Percentiles rank a stretch among this genome's conserved stretches.
Evolutionary conservation across 2,888 invertebrate genomes (phyloP).

Genomic region (Pteria penguin): DNA sequence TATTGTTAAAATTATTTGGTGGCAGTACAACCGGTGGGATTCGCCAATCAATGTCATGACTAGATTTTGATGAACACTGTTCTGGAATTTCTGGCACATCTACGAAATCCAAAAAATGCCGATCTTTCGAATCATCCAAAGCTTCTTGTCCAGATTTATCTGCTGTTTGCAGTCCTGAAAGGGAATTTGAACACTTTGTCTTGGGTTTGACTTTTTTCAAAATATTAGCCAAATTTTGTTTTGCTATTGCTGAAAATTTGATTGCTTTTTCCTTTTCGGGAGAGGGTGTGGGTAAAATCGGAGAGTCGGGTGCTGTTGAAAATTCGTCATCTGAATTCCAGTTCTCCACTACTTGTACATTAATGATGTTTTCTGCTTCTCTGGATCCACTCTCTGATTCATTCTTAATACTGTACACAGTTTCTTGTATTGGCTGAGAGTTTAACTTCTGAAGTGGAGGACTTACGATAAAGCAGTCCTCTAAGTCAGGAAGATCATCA

Average conservation of each 20-base stretch:
- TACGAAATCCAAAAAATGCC: no score
- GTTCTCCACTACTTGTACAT: background rate
- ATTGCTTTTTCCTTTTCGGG: no score
- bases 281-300: no score
- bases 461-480: background rate
- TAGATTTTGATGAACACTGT: background rate
- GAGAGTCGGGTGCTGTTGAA: no score
- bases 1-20: background rate
- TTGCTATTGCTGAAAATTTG: background rate
- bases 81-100: background rate
- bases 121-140: background rate
- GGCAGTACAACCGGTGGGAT: background rate
- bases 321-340: no score
- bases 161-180: background rate
- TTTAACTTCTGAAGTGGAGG: background rate
- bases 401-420: background rate
- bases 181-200: background rate
- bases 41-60: no score
- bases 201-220: background rate
- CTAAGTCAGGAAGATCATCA: background rate
- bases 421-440: no score
- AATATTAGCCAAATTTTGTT: constrained; percentile 14
- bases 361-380: background rate
- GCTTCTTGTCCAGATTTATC: background rate
- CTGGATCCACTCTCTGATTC: background rate